Evolutionary conservation across 92 coral and sea anemone species (phyloP).

Genomic region (Palythoa grandis): DNA sequence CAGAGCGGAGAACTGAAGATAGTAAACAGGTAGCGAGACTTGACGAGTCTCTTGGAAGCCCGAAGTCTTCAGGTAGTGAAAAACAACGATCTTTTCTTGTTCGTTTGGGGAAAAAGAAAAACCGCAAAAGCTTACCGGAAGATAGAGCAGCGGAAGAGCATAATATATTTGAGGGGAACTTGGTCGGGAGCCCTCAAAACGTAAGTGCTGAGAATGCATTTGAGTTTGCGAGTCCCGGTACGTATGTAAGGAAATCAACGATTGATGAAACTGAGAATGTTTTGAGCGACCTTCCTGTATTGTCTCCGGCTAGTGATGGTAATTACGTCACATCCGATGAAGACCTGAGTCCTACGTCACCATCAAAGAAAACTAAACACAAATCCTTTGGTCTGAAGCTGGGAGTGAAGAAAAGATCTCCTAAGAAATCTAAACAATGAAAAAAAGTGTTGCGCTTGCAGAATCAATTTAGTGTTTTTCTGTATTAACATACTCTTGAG

Average conservation of each 20-base stretch:
- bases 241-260: conserved; percentile 32
- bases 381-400: conserved; percentile 26
- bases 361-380: conserved; percentile 31
- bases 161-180: conserved; percentile 19
- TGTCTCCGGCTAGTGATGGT: conserved; percentile 26
- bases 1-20: background rate
- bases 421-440: background rate
- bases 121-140: conserved; percentile 23
- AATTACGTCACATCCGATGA: conserved; percentile 26
- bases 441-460: background rate
- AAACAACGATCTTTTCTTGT: conserved; percentile 33
- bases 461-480: background rate
- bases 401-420: conserved; percentile 24
- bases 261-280: conserved; percentile 4
- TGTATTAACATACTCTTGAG: background rate
- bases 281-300: conserved; percentile 21
- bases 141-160: conserved; percentile 13
- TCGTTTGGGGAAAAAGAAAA: conserved; percentile 38
- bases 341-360: conserved; percentile 17
- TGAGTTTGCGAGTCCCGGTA: conserved; percentile 47
- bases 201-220: conserved; percentile 45
- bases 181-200: conserved; percentile 25
- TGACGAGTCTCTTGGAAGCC: background rate
- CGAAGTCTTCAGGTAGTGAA: conserved; percentile 1
- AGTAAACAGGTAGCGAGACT: background rate